Evolutionary conservation across 2,888 invertebrate species (phyloP).

Genomic region (Balanococcus diminutus): DNA sequence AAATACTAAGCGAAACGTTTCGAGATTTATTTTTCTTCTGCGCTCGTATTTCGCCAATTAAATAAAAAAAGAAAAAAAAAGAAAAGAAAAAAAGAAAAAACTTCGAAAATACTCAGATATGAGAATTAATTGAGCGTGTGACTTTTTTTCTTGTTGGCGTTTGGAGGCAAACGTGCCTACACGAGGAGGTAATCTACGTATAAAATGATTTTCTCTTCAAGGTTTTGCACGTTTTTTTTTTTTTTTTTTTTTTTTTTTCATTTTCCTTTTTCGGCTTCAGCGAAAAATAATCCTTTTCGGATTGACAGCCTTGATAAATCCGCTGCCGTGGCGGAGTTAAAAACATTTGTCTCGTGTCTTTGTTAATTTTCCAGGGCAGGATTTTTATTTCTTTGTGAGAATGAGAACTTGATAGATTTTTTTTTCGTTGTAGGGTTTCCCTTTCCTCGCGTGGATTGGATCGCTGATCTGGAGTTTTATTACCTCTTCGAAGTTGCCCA

Average conservation of each 20-base stretch:
- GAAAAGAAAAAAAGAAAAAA: neutral
- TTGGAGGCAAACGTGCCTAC: neutral
- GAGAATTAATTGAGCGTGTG: neutral
- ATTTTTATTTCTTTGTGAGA: neutral
- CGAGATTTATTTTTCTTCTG: neutral
- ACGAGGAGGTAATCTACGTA: neutral
- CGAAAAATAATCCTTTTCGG: neutral
- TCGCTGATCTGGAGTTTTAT: neutral
- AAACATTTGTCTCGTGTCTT: neutral
- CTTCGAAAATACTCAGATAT: neutral
- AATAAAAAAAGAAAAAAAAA: neutral
- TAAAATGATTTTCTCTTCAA: neutral
- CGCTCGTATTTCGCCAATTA: neutral
- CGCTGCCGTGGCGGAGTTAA: neutral
- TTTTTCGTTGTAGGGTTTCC: neutral
- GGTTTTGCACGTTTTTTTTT: neutral
- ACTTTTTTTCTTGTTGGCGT: neutral
- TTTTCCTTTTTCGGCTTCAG: neutral
- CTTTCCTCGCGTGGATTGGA: too few relatives aligned
- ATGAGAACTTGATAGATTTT: neutral
- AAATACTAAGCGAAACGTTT: neutral
- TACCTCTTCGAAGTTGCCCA: conserved; percentile 11
- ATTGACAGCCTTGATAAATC: neutral
- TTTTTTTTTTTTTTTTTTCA: neutral
- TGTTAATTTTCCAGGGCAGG: neutral